Evolutionary conservation across 2,888 invertebrate species (phyloP).

Genomic region (Eucera pruinosa): DNA sequence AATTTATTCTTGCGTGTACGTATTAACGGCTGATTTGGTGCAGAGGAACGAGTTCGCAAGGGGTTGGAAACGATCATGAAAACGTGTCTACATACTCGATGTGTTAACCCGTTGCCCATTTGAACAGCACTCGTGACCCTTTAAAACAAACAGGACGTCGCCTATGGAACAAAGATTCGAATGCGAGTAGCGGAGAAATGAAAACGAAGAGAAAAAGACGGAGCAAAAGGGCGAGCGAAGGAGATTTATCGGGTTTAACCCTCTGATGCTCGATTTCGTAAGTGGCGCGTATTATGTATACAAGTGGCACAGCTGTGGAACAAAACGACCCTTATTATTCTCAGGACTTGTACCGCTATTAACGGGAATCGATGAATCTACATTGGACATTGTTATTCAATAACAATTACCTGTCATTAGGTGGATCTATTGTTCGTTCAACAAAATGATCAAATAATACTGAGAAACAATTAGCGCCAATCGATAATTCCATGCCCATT

Average conservation of each 20-base stretch:
- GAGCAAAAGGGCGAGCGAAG: slow-evolving; percentile 49
- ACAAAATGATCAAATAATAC: slow-evolving; percentile 7
- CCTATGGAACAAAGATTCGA: slow-evolving; percentile 74
- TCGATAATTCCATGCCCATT: no score
- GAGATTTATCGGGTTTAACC: slow-evolving; percentile 65
- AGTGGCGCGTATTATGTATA: slow-evolving; percentile 61
- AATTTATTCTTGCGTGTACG: slow-evolving; percentile 46
- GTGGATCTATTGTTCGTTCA: slow-evolving; percentile 16
- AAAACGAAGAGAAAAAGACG: slow-evolving; percentile 55
- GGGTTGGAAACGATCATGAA: slow-evolving; percentile 58
- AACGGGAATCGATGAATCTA: slow-evolving; percentile 39
- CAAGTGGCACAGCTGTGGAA: slow-evolving; percentile 74
- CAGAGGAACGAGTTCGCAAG: slow-evolving; percentile 43
- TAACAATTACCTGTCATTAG: slow-evolving; percentile 38
- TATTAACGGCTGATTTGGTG: slow-evolving; percentile 71
- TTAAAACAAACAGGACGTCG: slow-evolving; percentile 80
- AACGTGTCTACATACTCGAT: slow-evolving; percentile 72
- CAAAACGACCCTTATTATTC: slow-evolving; percentile 65
- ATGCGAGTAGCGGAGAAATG: slow-evolving; percentile 37
- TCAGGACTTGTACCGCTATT: slow-evolving; percentile 34
- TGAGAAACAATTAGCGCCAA: no score
- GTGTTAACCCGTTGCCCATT: slow-evolving; percentile 81
- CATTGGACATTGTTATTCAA: slow-evolving; percentile 40
- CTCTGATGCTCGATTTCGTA: slow-evolving; percentile 55
- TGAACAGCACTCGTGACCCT: slow-evolving; percentile 78